Conservation (phyloP, 2,888 invertebrate species). For the Drosophila testacea region DNA sequence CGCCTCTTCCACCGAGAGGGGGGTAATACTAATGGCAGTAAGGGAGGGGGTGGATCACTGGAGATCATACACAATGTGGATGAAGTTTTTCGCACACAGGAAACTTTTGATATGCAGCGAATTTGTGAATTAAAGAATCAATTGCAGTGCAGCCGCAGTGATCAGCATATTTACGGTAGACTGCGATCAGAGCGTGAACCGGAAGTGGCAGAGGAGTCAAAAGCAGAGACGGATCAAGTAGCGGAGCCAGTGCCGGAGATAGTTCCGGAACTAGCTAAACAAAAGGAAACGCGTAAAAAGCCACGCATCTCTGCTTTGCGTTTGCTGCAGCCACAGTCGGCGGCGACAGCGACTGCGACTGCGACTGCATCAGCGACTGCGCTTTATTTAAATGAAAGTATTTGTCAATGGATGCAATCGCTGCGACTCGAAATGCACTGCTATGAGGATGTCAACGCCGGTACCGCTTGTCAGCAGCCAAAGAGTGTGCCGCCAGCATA, state of each 20-base stretch:
- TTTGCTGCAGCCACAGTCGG: constrained; percentile 39
- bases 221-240: background rate
- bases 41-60: constrained; percentile 58
- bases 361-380: constrained; percentile 28
- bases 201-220: background rate
- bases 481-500: constrained; percentile 83
- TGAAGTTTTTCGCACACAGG: constrained; percentile 83
- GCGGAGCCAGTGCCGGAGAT: constrained; percentile 3
- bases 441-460: constrained; percentile 75
- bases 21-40: background rate
- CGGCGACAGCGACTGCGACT: constrained; percentile 9
- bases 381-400: constrained; percentile 77
- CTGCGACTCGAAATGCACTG: constrained; percentile 81
- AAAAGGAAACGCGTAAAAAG: constrained; percentile 32
- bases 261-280: background rate
- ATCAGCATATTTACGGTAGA: constrained; percentile 84
- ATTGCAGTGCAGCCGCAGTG: constrained; percentile 77
- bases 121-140: constrained; percentile 82
- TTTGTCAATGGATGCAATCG: constrained; percentile 83
- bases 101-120: constrained; percentile 83
- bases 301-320: constrained; percentile 61
- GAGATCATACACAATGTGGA: constrained; percentile 84
- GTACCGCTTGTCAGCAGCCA: constrained; percentile 68
- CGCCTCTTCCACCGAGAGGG: constrained; percentile 49
- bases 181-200: constrained; percentile 37